phyloP scores from a whole-genome alignment of 2,113 vertebrate genomes.

The Candoia aspera region DNA sequence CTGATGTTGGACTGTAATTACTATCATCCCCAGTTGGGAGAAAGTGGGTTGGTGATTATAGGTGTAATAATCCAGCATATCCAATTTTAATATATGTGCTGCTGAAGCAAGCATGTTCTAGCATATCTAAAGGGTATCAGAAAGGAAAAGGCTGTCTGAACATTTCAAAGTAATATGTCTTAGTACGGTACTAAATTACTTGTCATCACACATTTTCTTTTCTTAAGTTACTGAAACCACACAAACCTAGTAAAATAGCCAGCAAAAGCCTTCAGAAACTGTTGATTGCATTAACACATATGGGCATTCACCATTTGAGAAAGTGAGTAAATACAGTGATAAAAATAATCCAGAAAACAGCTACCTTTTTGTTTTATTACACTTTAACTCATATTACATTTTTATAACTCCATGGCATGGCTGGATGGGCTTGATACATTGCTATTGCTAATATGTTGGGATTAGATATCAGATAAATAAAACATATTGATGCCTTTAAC shows the following conservation, averaged over 20 bases:
- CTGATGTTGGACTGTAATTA: not conserved
- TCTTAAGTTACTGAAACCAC: not conserved
- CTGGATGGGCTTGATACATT: conserved; percentile 42
- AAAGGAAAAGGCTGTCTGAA: not conserved
- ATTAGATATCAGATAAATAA: conserved; percentile 35
- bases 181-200: not conserved
- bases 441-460: conserved; percentile 24
- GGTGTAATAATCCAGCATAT: not conserved
- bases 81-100: not conserved
- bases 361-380: not conserved
- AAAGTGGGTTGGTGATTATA: not conserved
- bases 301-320: conserved; percentile 1
- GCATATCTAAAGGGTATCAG: not conserved
- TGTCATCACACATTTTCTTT: not conserved
- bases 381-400: conserved; percentile 26
- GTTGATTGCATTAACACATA: not conserved
- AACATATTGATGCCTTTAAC: conserved; percentile 18
- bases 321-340: not conserved
- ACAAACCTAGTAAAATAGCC: not conserved
- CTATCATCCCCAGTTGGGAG: not conserved
- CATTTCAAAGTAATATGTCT: not conserved
- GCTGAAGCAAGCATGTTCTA: not conserved
- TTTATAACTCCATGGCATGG: conserved; percentile 32
- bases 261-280: not conserved
- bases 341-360: not conserved